phyloP scores from a whole-genome alignment of 2,888 invertebrate species.

The Gonocerus acuteangulatus region DNA sequence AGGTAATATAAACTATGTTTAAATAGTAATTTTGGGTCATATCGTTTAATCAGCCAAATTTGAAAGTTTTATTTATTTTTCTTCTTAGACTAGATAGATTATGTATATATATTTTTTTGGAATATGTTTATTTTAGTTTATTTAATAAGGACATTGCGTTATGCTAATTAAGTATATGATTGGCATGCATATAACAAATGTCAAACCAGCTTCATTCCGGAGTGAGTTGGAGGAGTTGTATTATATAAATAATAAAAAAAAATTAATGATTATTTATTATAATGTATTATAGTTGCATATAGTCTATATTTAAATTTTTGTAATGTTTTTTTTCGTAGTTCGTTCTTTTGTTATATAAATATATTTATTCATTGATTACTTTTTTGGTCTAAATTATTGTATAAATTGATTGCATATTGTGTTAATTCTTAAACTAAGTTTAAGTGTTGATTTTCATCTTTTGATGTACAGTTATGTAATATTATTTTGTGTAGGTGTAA shows the following conservation, averaged over 20 bases:
- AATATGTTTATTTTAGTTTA: neutral
- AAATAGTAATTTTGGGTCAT: neutral
- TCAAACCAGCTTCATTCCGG: constrained; percentile 14
- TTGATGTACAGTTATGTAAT: constrained; percentile 5
- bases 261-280: constrained; percentile 20
- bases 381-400: neutral
- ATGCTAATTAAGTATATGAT: constrained; percentile 13
- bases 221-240: constrained; percentile 22
- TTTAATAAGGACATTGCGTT: neutral
- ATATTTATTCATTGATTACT: neutral
- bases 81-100: neutral
- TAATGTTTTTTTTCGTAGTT: constrained; percentile 17
- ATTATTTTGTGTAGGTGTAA: constrained; percentile 27
- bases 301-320: constrained; percentile 15
- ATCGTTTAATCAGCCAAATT: neutral
- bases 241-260: constrained; percentile 6
- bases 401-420: neutral
- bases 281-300: constrained; percentile 25
- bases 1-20: constrained; percentile 21
- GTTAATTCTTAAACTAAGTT: constrained; percentile 3
- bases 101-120: constrained; percentile 5
- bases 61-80: neutral
- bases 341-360: neutral
- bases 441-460: constrained; percentile 2
- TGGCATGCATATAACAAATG: constrained; percentile 20